Percentiles rank a stretch among this genome's conserved stretches.
Evolutionary conservation across 2,797 vertebrate genomes (phyloP).

Genomic region (Cottoperca gobio): DNA sequence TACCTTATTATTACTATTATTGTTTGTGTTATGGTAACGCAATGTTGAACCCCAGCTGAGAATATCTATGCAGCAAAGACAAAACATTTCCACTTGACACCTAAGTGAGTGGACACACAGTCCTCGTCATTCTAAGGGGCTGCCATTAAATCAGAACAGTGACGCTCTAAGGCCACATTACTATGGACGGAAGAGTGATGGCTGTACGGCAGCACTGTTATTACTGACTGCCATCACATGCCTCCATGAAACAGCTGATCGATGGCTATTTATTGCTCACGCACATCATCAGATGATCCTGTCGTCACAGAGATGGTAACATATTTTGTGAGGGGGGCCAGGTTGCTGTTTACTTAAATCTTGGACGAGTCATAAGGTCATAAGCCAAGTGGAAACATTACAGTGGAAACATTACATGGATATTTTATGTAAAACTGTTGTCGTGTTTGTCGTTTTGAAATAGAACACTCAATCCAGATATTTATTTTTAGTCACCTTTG

Average conservation of each 20-base stretch:
- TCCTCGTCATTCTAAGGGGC: background rate
- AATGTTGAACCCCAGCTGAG: background rate
- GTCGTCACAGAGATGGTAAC: slow-evolving; percentile 18
- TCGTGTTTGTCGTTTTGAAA: background rate
- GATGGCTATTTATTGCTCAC: slow-evolving; percentile 67
- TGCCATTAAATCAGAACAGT: slow-evolving; percentile 6
- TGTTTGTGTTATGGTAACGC: background rate
- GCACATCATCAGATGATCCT: slow-evolving; percentile 44
- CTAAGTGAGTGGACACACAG: background rate
- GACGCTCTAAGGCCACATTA: slow-evolving; percentile 17
- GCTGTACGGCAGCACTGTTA: slow-evolving; percentile 31
- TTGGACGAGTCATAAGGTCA: background rate
- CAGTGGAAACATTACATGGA: background rate
- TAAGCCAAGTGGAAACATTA: background rate
- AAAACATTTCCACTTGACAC: background rate
- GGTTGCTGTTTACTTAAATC: slow-evolving; percentile 20
- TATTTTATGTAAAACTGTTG: background rate
- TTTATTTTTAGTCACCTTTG: background rate
- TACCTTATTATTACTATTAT: no score
- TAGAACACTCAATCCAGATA: background rate
- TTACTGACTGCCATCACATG: slow-evolving; percentile 43
- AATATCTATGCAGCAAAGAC: background rate
- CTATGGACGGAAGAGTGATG: background rate
- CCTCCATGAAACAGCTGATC: slow-evolving; percentile 50
- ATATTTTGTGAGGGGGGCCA: slow-evolving; percentile 9